Percentiles rank a stretch among this genome's conserved stretches.
These are phyloP conservation scores for Urocolius indicus DNA, from an alignment of 2,113 vertebrate species.

Conservation along the genomic window DNA sequence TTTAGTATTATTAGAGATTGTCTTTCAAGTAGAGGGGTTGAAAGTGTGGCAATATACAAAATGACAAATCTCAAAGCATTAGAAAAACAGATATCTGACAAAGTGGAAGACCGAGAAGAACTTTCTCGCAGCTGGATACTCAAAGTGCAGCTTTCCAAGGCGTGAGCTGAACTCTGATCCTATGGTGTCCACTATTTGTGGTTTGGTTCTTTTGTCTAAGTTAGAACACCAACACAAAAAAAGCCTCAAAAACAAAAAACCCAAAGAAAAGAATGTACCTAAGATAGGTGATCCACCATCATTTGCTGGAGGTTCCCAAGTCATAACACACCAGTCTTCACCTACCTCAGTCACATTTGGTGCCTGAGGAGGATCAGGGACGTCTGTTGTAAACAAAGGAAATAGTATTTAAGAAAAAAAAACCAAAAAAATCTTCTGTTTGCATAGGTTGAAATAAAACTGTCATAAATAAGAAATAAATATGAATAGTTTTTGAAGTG, in stretches of 20 bases:
- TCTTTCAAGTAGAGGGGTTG: neutral
- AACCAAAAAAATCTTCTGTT: neutral
- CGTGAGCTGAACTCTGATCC: neutral
- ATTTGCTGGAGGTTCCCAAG: conserved; percentile 91
- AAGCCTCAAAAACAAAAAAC: no score
- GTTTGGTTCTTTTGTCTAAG: neutral
- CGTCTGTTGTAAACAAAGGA: conserved; percentile 78
- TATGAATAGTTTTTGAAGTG: neutral
- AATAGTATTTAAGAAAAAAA: neutral
- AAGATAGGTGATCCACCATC: conserved; percentile 93
- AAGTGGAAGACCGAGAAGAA: neutral
- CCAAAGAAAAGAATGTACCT: conserved; percentile 71
- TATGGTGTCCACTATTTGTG: accelerated
- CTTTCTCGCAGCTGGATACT: neutral
- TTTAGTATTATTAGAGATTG: neutral
- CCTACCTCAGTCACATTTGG: conserved; percentile 89
- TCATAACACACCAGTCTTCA: conserved; percentile 97
- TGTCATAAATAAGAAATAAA: neutral
- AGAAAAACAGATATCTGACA: neutral
- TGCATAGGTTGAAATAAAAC: neutral
- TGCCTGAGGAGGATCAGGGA: conserved; percentile 92
- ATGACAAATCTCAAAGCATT: neutral
- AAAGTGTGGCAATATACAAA: neutral
- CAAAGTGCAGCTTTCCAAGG: neutral
- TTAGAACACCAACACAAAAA: neutral